These are phyloP conservation scores for Drosophila hydei DNA, from an alignment of 1,140 invertebrate genomes.

Conservation along the genomic window DNA sequence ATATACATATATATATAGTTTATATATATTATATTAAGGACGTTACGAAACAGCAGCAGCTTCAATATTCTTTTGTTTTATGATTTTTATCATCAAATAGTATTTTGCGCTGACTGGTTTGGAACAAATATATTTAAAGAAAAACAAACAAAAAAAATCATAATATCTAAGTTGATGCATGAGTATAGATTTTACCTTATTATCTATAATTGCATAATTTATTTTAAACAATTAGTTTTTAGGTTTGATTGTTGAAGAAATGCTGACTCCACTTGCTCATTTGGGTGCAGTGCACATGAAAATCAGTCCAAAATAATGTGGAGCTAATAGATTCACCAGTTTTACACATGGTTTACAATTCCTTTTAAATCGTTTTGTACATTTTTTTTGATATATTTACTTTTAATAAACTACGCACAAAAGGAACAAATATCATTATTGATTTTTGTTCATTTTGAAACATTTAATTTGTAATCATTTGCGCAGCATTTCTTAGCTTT, in stretches of 20 bases:
- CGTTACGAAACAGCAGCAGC: conserved; percentile 13
- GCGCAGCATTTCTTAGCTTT: conserved; percentile 52
- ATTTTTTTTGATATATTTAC: conserved; percentile 14
- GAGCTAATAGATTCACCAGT: conserved; percentile 38
- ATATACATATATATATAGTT: conserved; percentile 14
- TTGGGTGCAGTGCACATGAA: conserved; percentile 45
- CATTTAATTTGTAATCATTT: conserved; percentile 22
- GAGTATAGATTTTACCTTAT: conserved; percentile 56
- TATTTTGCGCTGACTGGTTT: conserved; percentile 54
- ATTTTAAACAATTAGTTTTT: conserved; percentile 43
- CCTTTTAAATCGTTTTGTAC: conserved; percentile 46
- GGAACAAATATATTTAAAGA: conserved; percentile 40
- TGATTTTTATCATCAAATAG: conserved; percentile 20
- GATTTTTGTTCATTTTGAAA: conserved; percentile 21
- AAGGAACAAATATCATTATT: conserved; percentile 1
- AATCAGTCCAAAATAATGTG: background rate
- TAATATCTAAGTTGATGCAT: conserved; percentile 50
- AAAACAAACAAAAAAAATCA: conserved; percentile 30
- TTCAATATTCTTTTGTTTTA: conserved; percentile 5
- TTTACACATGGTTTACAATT: conserved; percentile 27
- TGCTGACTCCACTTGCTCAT: conserved; percentile 27
- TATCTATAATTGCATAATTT: conserved; percentile 58
- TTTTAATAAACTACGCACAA: conserved; percentile 40
- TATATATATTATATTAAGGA: conserved; percentile 10
- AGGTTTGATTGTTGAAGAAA: conserved; percentile 17